These are phyloP conservation scores for Microdon myrmicae DNA, from an alignment of 2,888 invertebrate species.

Conservation along the genomic window DNA sequence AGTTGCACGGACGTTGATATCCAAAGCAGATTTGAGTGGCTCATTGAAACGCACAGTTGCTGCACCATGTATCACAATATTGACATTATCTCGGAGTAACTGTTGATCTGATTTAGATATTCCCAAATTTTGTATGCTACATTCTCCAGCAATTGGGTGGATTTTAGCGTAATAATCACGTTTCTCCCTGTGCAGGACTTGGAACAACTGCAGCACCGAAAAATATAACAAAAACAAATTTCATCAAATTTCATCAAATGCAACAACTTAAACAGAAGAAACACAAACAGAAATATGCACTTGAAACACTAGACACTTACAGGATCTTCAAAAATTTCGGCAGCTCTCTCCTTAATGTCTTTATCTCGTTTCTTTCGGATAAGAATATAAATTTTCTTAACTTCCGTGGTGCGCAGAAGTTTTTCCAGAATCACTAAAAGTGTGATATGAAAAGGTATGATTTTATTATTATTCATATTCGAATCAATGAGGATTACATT, in stretches of 20 bases:
- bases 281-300: slow-evolving; percentile 3
- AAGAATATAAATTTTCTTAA: slow-evolving; percentile 70
- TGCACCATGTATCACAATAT: slow-evolving; percentile 85
- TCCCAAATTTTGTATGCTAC: slow-evolving; percentile 62
- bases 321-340: slow-evolving; percentile 75
- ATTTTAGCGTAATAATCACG: slow-evolving; percentile 64
- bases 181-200: slow-evolving; percentile 53
- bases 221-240: slow-evolving; percentile 15
- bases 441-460: slow-evolving; percentile 15
- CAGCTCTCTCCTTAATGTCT: slow-evolving; percentile 73
- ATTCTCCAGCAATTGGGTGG: slow-evolving; percentile 65
- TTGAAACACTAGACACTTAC: slow-evolving; percentile 63
- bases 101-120: slow-evolving; percentile 62
- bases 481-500: neutral
- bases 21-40: slow-evolving; percentile 73
- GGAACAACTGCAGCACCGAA: slow-evolving; percentile 53
- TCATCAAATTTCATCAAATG: neutral
- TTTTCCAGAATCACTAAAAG: slow-evolving; percentile 71
- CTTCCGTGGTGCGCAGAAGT: slow-evolving; percentile 70
- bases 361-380: slow-evolving; percentile 73
- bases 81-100: slow-evolving; percentile 60
- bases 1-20: slow-evolving; percentile 77
- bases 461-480: neutral
- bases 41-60: slow-evolving; percentile 87
- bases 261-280: slow-evolving; percentile 26